These are phyloP conservation scores for Diogma glabrata DNA, from an alignment of 2,888 invertebrate species.

Conservation along the genomic window DNA sequence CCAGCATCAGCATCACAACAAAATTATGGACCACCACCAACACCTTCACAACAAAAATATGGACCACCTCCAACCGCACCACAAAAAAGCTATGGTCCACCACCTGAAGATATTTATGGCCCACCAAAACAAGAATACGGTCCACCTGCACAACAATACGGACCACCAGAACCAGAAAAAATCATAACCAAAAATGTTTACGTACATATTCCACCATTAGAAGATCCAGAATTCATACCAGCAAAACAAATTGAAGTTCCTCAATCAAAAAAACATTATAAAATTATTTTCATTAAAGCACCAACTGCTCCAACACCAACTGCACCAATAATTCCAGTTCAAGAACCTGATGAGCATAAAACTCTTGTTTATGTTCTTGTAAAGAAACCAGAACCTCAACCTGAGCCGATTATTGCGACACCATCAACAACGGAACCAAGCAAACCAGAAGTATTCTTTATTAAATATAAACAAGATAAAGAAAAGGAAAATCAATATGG, in stretches of 20 bases:
- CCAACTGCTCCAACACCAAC: constrained; percentile 39
- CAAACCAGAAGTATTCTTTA: constrained; percentile 85
- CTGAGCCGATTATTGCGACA: constrained; percentile 65
- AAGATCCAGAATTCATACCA: constrained; percentile 35
- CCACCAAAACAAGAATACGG: constrained; percentile 25
- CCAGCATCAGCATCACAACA: constrained; percentile 13
- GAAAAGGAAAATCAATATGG: constrained; percentile 32
- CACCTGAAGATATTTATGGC: constrained; percentile 14
- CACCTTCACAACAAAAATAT: constrained; percentile 17
- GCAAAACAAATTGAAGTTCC: constrained; percentile 35
- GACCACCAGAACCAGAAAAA: constrained; percentile 29
- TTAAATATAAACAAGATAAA: constrained; percentile 50
- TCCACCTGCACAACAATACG: constrained; percentile 33
- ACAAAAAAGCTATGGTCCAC: constrained; percentile 18
- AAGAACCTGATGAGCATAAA: constrained; percentile 80
- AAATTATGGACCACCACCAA: constrained; percentile 28
- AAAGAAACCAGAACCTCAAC: constrained; percentile 78
- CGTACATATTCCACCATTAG: constrained; percentile 45
- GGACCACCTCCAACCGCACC: constrained; percentile 17
- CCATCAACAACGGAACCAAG: constrained; percentile 74
- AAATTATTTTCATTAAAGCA: constrained; percentile 46
- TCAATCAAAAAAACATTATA: constrained; percentile 43
- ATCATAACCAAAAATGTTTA: constrained; percentile 38
- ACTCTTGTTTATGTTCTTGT: constrained; percentile 79
- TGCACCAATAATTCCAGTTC: constrained; percentile 43